Percentiles rank a stretch among this genome's conserved stretches.
phyloP scores from a whole-genome alignment of 2,888 invertebrate genomes.

The Copidosoma aretas region DNA sequence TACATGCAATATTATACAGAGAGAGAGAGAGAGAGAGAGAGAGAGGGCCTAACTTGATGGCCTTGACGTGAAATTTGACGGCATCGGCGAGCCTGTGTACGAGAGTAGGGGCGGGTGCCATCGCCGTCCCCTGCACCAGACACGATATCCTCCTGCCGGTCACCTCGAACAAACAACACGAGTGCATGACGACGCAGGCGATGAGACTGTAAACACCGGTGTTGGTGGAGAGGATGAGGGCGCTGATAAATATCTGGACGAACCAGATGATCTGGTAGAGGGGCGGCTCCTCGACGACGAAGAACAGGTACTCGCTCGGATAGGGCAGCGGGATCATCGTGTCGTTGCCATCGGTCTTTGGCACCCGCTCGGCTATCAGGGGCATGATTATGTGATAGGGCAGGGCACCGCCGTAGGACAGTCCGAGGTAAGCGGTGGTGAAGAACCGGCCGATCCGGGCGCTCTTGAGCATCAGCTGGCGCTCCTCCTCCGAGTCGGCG shows the following conservation, averaged over 20 bases:
- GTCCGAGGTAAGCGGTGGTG: slow-evolving; percentile 51
- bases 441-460: slow-evolving; percentile 54
- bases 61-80: slow-evolving; percentile 42
- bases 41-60: slow-evolving; percentile 40
- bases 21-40: background rate
- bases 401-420: slow-evolving; percentile 55
- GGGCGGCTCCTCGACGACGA: slow-evolving; percentile 46
- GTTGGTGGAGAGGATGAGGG: slow-evolving; percentile 50
- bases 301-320: slow-evolving; percentile 51
- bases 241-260: slow-evolving; percentile 50
- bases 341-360: slow-evolving; percentile 46
- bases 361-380: slow-evolving; percentile 46
- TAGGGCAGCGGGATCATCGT: slow-evolving; percentile 52
- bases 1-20: background rate
- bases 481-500: slow-evolving; percentile 49
- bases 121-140: slow-evolving; percentile 20
- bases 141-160: slow-evolving; percentile 42
- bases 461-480: slow-evolving; percentile 51
- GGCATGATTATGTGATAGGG: slow-evolving; percentile 57
- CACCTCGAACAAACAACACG: slow-evolving; percentile 50
- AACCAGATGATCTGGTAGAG: slow-evolving; percentile 50
- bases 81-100: slow-evolving; percentile 24
- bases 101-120: background rate
- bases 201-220: slow-evolving; percentile 52
- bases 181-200: slow-evolving; percentile 50